Base-by-base conservation (phyloP, 2,113 vertebrate species). In the Brachyhypopomus occidentalis region DNA sequence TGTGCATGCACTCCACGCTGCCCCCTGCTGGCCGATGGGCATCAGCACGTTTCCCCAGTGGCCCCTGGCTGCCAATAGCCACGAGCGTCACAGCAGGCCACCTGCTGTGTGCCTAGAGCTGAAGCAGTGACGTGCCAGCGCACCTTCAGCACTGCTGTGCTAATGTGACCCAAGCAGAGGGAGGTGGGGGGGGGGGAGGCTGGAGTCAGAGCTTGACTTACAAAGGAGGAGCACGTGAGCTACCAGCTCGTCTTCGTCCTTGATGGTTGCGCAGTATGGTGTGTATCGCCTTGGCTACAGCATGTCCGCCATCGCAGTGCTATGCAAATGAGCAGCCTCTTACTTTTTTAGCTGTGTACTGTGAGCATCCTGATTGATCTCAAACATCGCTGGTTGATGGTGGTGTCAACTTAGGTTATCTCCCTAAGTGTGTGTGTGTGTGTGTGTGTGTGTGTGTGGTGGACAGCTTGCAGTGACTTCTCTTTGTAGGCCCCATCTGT, bases 21-120 rank as follows among this genome's bases (percentile, higher is more conserved):
- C 83, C 80, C 79, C 79, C 80, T 87, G 83, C 64, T 83, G 86
- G 70, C 25, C 22, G 69, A 14, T 75, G 70, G 25, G 55, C 38
- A 3, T 8, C 58, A 38, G 38, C 63, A 34, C 20, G 74, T 70
- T 59, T 52, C 72, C 58, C 38, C 14, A n/a, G 62, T 41, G 45
- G 48, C 58, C 64, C 19, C 14, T 5, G 41, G 64, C 78, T 85
- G 86, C 75, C 86, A 81, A 36, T 81, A 69, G 14, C 25, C 81
- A 76, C 83, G 78, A 85, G 72, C 66, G 19, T 85, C 83, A 83
- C 71, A 20, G 52, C 52, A n/a, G 59, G 58, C 25, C 4, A 72
- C 81, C 78, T 17, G 64, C 81, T 79, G 86, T 23, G 72, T 78
- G 74, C 83, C 72, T 16, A 25, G 63, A 82, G 79, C 76, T 78